Evolutionary conservation across 2,113 vertebrate genomes (phyloP).

Genomic region (Petrocephalus zakoni): DNA sequence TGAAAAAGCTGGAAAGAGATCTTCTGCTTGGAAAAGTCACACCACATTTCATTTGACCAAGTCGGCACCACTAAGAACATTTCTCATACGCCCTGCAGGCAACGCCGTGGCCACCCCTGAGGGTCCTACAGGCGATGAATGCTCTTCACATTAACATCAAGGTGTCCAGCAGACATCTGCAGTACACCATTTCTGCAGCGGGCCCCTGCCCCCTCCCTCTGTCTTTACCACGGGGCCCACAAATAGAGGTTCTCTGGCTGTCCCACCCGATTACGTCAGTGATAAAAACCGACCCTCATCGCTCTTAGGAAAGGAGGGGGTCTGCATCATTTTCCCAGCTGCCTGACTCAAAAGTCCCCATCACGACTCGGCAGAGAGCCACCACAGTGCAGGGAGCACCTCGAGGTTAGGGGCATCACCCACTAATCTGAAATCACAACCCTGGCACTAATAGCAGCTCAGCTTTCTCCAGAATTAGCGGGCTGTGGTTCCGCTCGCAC

Average conservation of each 20-base stretch:
- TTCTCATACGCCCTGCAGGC: background rate
- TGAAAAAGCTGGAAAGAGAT: background rate
- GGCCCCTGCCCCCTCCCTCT: background rate
- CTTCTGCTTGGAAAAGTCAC: background rate
- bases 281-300: background rate
- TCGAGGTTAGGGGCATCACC: background rate
- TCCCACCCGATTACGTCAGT: background rate
- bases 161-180: background rate
- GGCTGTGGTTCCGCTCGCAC: background rate
- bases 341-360: background rate
- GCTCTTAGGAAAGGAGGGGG: background rate
- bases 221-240: background rate
- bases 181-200: background rate
- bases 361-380: background rate
- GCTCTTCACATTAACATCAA: background rate
- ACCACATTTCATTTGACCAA: background rate
- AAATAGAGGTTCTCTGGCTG: background rate
- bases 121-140: background rate
- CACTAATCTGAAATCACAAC: background rate
- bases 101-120: background rate
- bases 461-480: background rate
- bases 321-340: background rate
- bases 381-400: background rate
- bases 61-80: background rate
- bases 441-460: background rate